Evolutionary conservation across 2,888 invertebrate genomes (phyloP).

Genomic region (Anoplius nigerrimus): DNA sequence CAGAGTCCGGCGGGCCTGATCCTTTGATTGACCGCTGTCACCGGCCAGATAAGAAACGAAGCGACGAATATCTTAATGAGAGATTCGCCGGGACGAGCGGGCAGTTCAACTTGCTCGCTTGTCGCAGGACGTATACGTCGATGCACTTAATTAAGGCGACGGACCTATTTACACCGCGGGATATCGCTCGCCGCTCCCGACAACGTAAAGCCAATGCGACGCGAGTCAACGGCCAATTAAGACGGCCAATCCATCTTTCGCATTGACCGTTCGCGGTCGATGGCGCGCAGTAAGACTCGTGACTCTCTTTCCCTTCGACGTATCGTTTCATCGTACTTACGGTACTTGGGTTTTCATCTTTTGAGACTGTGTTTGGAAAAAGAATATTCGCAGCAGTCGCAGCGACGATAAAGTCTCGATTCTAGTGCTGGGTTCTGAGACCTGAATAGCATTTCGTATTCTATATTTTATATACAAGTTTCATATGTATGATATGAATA

Average conservation of each 20-base stretch:
- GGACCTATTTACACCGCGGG: conserved; percentile 62
- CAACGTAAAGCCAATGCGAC: conserved; percentile 12
- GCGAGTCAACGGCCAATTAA: conserved; percentile 60
- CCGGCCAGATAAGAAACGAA: conserved; percentile 69
- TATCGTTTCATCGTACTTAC: too few species aligned
- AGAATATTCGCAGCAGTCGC: too few species aligned
- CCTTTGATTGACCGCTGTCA: conserved; percentile 74
- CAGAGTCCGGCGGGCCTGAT: conserved; percentile 65
- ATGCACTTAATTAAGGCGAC: conserved; percentile 60
- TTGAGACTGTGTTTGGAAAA: too few species aligned
- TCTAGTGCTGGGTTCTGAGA: too few species aligned
- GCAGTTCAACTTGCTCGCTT: conserved; percentile 20
- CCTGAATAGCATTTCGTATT: too few species aligned
- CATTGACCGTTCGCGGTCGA: not conserved
- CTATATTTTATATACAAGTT: too few species aligned
- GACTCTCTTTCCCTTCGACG: too few species aligned
- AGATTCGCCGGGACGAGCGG: conserved; percentile 29
- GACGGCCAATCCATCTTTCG: conserved; percentile 60
- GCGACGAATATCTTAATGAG: conserved; percentile 73
- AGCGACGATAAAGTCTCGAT: too few species aligned
- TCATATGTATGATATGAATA: too few species aligned
- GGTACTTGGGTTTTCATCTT: too few species aligned
- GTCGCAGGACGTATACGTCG: conserved; percentile 38
- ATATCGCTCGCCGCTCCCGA: conserved; percentile 28
- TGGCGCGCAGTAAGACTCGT: too few species aligned